These are phyloP conservation scores for Lytechinus variegatus DNA, from an alignment of 35 echinoderm and acorn worm genomes.

Conservation along the genomic window DNA sequence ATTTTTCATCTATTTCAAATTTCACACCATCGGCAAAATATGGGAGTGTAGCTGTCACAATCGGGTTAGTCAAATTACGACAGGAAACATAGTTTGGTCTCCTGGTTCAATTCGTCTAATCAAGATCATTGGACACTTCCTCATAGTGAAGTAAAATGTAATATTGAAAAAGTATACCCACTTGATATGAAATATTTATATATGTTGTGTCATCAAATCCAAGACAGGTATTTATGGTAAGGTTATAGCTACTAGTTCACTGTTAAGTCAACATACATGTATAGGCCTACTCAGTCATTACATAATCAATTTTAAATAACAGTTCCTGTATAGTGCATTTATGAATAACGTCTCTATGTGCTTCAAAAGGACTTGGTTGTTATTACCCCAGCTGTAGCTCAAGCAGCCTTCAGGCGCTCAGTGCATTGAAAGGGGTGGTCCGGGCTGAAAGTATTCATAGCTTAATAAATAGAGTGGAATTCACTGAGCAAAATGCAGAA, in stretches of 20 bases:
- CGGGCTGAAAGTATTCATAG: no score
- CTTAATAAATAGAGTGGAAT: no score
- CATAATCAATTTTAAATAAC: no score
- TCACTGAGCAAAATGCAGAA: no score
- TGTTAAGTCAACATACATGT: background rate
- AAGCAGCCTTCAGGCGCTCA: no score
- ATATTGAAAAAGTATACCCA: background rate
- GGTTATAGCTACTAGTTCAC: background rate
- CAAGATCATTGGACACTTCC: background rate
- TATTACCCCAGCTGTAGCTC: no score
- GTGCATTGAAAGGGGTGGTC: no score
- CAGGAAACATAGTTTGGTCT: background rate
- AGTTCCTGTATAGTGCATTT: no score
- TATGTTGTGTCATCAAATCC: background rate
- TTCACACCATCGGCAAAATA: background rate
- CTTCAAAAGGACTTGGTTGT: no score
- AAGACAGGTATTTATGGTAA: background rate
- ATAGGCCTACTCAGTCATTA: no score
- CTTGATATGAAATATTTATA: background rate
- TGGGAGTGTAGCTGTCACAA: background rate
- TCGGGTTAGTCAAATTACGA: background rate
- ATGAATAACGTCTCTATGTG: no score
- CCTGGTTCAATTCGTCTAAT: background rate
- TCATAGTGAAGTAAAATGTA: background rate
- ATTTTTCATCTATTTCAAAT: background rate